Base-by-base conservation (phyloP, 2,888 invertebrate genomes). In the Rotaria macrura region DNA sequence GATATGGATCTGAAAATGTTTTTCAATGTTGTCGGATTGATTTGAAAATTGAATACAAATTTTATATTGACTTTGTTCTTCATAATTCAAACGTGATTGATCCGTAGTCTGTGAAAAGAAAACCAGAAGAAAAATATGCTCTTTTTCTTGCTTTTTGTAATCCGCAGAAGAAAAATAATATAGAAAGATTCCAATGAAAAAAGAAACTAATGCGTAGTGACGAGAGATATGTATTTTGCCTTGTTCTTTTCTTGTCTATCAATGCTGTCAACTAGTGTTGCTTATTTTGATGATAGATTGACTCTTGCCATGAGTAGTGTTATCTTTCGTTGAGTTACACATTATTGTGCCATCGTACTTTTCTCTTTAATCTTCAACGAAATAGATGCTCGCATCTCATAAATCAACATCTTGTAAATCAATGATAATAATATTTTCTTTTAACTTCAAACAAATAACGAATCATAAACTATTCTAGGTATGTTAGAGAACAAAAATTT, bases 271-370 rank as follows among this genome's bases (percentile, higher is more conserved):
- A 65, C 65, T 65, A 65, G 25, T 65, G 14, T 65, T 65, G 65
- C 65, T 65, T 65, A 65, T 65, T 65, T 12, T 65, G 65, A 65
- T 65, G 65, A 65, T 65, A 65, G 65, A 65, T 65, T 65, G 65
- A 65, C 65, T 65, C 65, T 17, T 65, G 12, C 17, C 25, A 65
- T 9, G 29, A 17, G 65, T 29, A 65, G 7, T 65, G 65, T 65
- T 65, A 65, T 65, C 65, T 65, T 34, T 34, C 34, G 65, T 65
- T 65, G 65, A 65, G 65, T 65, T 65, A 65, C 65, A 65, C 65
- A 29, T 65, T 65, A 65, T 65, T 65, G 65, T 65, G 65, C 34
- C 65, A 65, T 65, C 65, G 29, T 65, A 65, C 34, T 12, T 29
- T 57, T 57, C 57, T 57, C n/a, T 57, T 25, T 57, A 57, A 9